Conservation (phyloP, 2,888 invertebrate species). For the Rotaria magnacalcarata region DNA sequence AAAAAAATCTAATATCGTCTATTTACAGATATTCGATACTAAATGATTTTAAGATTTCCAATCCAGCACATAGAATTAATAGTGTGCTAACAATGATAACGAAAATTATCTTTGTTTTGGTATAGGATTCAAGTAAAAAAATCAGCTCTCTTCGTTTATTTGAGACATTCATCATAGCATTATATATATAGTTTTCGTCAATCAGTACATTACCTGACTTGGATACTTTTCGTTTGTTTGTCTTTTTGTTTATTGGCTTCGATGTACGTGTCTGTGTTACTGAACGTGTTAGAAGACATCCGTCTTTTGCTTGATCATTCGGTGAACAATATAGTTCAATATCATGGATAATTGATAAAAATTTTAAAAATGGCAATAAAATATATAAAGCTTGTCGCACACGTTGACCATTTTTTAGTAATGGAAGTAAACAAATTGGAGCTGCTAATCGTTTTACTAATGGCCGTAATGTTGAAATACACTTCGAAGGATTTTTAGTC, state of each 20-base stretch:
- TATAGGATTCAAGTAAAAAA: too few species aligned
- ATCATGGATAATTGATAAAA: not conserved
- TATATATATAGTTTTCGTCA: not conserved
- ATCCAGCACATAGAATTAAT: too few species aligned
- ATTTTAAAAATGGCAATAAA: not conserved
- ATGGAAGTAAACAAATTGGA: not conserved
- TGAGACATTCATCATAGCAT: too few species aligned
- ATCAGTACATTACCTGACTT: not conserved
- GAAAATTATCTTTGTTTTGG: too few species aligned
- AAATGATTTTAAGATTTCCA: too few species aligned
- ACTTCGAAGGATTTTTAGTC: not conserved
- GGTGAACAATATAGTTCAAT: not conserved
- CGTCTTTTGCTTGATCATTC: not conserved
- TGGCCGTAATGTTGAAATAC: not conserved
- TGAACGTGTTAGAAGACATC: not conserved
- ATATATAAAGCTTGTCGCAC: slow-evolving; percentile 11
- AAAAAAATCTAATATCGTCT: too few species aligned
- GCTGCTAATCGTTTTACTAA: not conserved
- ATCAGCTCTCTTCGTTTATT: too few species aligned
- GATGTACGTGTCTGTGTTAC: not conserved
- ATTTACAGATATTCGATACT: too few species aligned
- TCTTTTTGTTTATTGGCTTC: not conserved
- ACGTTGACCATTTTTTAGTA: not conserved
- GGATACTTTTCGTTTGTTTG: not conserved
- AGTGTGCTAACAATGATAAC: too few species aligned